A percentile compares a stretch with the other conserved stretches of the same genome.
Evolutionary conservation across 2,797 vertebrate genomes (phyloP).

Genomic region (Tarsius wallacei): DNA sequence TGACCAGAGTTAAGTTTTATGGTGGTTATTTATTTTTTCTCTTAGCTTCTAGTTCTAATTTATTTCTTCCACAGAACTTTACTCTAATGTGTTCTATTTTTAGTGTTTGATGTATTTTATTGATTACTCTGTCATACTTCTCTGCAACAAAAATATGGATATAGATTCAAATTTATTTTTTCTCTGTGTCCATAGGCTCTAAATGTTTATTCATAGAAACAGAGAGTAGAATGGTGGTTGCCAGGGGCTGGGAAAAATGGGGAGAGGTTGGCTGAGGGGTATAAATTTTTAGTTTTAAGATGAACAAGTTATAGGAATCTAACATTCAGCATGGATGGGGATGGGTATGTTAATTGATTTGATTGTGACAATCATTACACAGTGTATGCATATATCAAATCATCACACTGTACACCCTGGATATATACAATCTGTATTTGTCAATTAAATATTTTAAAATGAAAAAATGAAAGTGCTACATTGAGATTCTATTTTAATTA

Average conservation of each 20-base stretch:
- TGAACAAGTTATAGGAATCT: background rate
- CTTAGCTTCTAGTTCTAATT: background rate
- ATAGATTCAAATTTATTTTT: background rate
- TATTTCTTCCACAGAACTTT: background rate
- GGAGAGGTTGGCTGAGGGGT: accelerated
- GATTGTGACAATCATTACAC: too few species aligned
- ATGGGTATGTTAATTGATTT: background rate
- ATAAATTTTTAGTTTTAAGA: background rate
- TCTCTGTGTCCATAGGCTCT: background rate
- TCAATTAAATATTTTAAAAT: background rate
- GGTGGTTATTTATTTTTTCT: background rate
- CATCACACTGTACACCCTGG: accelerated
- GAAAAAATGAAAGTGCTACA: background rate
- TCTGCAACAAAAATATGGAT: background rate
- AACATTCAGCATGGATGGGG: accelerated
- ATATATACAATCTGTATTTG: background rate
- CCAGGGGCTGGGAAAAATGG: background rate
- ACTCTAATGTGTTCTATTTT: background rate
- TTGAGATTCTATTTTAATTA: background rate
- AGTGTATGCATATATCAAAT: too few species aligned
- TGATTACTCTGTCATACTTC: background rate
- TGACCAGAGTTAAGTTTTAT: background rate
- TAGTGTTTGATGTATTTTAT: background rate
- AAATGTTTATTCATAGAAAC: background rate
- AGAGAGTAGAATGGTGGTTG: background rate